Base-by-base conservation (phyloP, 2,888 invertebrate genomes). In the Elysia crispata region DNA sequence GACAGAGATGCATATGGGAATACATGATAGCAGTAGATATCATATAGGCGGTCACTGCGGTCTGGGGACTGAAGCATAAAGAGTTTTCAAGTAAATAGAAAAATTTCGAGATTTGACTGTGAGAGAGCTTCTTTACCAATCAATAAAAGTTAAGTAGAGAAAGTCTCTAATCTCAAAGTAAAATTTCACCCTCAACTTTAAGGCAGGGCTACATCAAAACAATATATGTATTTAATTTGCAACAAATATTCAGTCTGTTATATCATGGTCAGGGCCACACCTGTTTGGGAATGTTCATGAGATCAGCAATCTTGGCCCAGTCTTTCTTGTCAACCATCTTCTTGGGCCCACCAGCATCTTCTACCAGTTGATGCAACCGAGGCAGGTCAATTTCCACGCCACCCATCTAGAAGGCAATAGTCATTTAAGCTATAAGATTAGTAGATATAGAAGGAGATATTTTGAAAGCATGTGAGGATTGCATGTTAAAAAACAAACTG, bases 381-480 rank as follows among this genome's bases (percentile, higher is more conserved):
- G 97, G 96, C 1, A 98, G 92, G 91, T 98, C 97, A 0, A 98
- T 94, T 93, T 98, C 98, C 93, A 97, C 95, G 6, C 97, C 97
- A 41, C 97, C 97, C 85, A 97, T 95, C 95, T 92, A 84, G 13
- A 82, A 81, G 62, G 31, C 25, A 30, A 66, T 41, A 11, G n/a
- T n/a, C n/a, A n/a, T n/a, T 41, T 6, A 41, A 11, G 41, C 41
- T 11, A 41, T 41, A 3, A 6, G 3, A 41, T 41, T 11, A 41
- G 41, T 41, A 41, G 11, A 41, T 41, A 6, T 41, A 6, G 11
- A 41, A 41, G 11, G 5, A 41, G 11, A 41, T 41, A 41, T 41
- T 41, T 41, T 41, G 41, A 41, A 41, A 6, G 41, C 41, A 41
- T 6, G 41, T 41, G 41, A 41, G 41, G 41, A 41, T n/a, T n/a